A percentile compares a stretch with the other conserved stretches of the same genome.
phyloP scores from a whole-genome alignment of 37 sponge, comb jelly and placozoan species.

The Bolinopsis microptera region DNA sequence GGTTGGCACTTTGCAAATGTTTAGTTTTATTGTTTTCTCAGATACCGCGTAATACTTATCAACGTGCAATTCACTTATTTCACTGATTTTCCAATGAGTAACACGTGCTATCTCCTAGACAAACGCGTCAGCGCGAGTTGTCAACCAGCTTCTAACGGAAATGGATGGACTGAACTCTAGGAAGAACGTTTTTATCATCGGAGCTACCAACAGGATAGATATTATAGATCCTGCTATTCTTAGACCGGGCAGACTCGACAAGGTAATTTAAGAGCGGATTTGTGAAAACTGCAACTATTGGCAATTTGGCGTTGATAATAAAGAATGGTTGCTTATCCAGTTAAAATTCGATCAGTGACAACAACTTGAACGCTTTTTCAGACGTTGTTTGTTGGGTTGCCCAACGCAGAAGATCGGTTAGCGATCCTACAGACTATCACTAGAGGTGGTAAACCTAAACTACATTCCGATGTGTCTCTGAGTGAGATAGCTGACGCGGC shows the following conservation, averaged over 20 bases:
- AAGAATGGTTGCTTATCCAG: not conserved
- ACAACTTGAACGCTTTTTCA: not conserved
- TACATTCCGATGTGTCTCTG: conserved; percentile 31
- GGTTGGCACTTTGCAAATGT: conserved; percentile 68
- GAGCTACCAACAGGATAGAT: conserved; percentile 95
- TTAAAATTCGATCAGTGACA: not conserved
- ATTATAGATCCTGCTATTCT: conserved; percentile 96
- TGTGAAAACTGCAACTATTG: not conserved
- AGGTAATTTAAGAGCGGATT: no score
- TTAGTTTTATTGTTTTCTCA: no score
- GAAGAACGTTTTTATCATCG: conserved; percentile 94
- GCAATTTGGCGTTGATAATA: not conserved
- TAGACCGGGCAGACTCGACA: conserved; percentile 95
- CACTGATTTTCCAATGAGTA: no score
- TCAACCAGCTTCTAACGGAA: conserved; percentile 97
- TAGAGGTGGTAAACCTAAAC: conserved; percentile 70
- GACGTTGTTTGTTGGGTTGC: conserved; percentile 85
- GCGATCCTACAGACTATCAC: conserved; percentile 89
- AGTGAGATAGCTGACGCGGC: conserved; percentile 38
- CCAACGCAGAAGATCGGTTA: conserved; percentile 74
- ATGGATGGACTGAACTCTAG: conserved; percentile 95
- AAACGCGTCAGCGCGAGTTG: conserved; percentile 83
- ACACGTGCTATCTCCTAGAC: not conserved
- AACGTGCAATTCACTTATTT: no score
- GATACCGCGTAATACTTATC: no score